A percentile compares a stretch with the other conserved stretches of the same genome.
These are phyloP conservation scores for Monarcha castaneiventris DNA, from an alignment of 2,113 vertebrate genomes.

Conservation along the genomic window DNA sequence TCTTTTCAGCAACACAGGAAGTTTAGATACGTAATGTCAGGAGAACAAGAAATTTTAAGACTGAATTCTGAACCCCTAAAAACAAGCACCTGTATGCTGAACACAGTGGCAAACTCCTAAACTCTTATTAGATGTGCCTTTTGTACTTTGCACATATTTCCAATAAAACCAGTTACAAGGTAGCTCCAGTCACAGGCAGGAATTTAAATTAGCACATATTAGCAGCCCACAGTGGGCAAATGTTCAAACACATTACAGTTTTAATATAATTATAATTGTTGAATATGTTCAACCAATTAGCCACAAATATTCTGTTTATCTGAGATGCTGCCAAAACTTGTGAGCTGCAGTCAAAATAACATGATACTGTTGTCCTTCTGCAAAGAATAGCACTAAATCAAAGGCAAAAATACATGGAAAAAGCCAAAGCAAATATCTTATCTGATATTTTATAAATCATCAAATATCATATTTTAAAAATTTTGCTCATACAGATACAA, in stretches of 20 bases:
- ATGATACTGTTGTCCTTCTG: conserved; percentile 38
- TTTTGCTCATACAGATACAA: not conserved
- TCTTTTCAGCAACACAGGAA: not conserved
- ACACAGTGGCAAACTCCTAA: not conserved
- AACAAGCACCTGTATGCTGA: not conserved
- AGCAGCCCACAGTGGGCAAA: conserved; percentile 65
- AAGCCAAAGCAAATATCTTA: conserved; percentile 66
- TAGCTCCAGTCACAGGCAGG: conserved; percentile 18
- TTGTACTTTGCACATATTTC: not conserved
- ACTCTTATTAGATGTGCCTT: not conserved
- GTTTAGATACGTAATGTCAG: not conserved
- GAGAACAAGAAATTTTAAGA: not conserved
- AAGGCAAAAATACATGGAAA: conserved; percentile 12
- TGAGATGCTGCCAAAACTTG: conserved; percentile 70
- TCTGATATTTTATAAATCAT: conserved; percentile 60
- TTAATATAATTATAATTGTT: conserved; percentile 75
- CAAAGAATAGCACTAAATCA: conserved; percentile 57
- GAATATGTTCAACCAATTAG: conserved; percentile 75
- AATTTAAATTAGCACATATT: conserved; percentile 9
- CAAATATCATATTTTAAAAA: conserved; percentile 53
- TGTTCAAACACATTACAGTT: conserved; percentile 66
- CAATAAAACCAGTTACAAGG: not conserved
- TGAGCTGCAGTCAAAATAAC: conserved; percentile 67
- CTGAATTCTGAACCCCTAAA: not conserved
- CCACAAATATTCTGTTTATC: conserved; percentile 75